phyloP scores from a whole-genome alignment of 2,797 vertebrate species.

The Austrolebias charrua region DNA sequence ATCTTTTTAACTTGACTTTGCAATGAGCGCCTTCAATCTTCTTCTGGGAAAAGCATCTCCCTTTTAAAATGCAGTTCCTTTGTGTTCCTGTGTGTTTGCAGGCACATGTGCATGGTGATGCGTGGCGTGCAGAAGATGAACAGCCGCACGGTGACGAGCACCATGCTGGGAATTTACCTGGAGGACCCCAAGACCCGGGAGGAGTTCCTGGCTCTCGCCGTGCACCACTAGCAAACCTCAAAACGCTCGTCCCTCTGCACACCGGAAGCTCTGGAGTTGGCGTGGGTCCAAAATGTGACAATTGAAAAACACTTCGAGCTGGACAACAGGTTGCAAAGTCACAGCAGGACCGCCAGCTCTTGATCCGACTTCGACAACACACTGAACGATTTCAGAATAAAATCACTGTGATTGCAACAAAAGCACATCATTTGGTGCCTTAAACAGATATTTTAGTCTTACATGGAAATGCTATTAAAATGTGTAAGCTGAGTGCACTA shows the following conservation, averaged over 20 bases:
- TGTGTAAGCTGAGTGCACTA: conserved; percentile 44
- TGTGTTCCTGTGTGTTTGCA: conserved; percentile 45
- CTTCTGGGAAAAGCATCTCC: background rate
- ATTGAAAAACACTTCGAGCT: background rate
- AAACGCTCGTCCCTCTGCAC: conserved; percentile 4
- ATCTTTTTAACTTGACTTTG: too few relatives aligned
- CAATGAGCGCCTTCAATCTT: too few relatives aligned
- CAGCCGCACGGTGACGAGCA: conserved; percentile 80
- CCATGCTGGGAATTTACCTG: conserved; percentile 81
- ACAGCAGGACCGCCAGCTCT: conserved; percentile 22
- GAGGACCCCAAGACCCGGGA: conserved; percentile 84
- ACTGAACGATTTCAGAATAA: conserved; percentile 34
- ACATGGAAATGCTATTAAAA: conserved; percentile 39
- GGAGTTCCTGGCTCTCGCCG: conserved; percentile 80
- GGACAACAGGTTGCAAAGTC: background rate
- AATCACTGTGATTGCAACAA: conserved; percentile 50
- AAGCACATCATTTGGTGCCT: conserved; percentile 56
- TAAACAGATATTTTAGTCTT: conserved; percentile 44
- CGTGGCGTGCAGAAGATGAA: conserved; percentile 87
- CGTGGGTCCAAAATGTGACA: conserved; percentile 8
- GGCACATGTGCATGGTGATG: conserved; percentile 86
- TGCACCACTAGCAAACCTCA: conserved; percentile 44
- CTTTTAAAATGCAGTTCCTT: background rate
- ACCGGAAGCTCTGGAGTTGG: background rate
- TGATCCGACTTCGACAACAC: conserved; percentile 12